These are phyloP conservation scores for Ammospiza nelsoni DNA, from an alignment of 2,113 vertebrate species.

Conservation along the genomic window DNA sequence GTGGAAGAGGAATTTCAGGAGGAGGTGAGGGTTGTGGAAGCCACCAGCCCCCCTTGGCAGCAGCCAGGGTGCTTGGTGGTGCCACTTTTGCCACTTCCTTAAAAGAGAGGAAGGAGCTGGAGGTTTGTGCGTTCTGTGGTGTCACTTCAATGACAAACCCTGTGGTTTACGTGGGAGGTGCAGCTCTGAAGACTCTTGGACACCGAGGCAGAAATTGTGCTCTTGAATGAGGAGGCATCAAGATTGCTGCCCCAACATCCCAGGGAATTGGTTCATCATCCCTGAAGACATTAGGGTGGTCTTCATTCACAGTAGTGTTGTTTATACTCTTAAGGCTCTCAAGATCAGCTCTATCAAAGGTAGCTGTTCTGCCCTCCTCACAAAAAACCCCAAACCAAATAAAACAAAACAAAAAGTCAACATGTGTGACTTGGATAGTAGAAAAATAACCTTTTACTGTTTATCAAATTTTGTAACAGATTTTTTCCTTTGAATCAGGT, in stretches of 20 bases:
- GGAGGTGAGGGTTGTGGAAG: not conserved
- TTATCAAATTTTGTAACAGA: not conserved
- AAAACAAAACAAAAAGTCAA: not conserved
- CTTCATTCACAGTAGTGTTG: rapidly evolving
- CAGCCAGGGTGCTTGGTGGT: rapidly evolving
- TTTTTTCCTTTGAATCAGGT: not conserved
- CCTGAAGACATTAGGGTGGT: not conserved
- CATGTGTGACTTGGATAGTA: not conserved
- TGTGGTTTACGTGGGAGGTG: not conserved
- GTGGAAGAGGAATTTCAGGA: not conserved
- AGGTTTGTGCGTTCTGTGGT: not conserved
- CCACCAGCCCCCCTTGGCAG: rapidly evolving
- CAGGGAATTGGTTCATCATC: rapidly evolving
- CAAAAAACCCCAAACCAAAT: not conserved
- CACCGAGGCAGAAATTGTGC: not conserved
- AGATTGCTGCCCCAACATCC: not conserved
- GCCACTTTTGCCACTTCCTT: not conserved
- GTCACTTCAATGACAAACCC: not conserved
- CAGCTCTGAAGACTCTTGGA: not conserved
- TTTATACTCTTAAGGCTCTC: not conserved
- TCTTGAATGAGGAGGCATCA: not conserved
- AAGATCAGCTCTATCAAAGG: not conserved
- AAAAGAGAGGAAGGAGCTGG: not conserved
- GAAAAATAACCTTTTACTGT: not conserved
- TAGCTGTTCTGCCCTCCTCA: not conserved